These are phyloP conservation scores for Papilio demoleus DNA, from an alignment of 2,888 invertebrate species.

Conservation along the genomic window DNA sequence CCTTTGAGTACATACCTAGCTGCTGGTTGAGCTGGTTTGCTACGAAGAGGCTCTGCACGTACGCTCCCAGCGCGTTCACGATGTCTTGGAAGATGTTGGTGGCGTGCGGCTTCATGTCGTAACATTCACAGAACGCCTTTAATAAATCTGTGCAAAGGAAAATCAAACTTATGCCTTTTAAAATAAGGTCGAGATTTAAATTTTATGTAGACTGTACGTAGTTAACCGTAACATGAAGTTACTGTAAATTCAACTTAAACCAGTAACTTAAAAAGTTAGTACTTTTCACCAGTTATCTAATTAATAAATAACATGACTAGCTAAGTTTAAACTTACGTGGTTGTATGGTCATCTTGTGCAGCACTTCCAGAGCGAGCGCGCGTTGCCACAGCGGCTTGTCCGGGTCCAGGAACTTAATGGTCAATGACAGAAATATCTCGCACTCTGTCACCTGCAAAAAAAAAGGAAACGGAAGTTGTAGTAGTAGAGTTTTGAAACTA, in stretches of 20 bases:
- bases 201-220: neutral
- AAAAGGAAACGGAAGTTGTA: too few species aligned
- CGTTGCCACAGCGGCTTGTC: constrained; percentile 99
- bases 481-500: too few species aligned
- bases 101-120: constrained; percentile 97
- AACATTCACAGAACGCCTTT: constrained; percentile 96
- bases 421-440: constrained; percentile 98
- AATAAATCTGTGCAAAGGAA: constrained; percentile 83
- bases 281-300: too few species aligned
- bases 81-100: constrained; percentile 98
- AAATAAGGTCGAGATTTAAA: too few species aligned
- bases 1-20: constrained; percentile 55
- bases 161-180: too few species aligned
- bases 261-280: too few species aligned
- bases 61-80: constrained; percentile 95
- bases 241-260: too few species aligned
- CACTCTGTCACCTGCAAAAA: constrained; percentile 94
- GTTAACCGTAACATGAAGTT: too few species aligned
- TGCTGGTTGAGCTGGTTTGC: constrained; percentile 85
- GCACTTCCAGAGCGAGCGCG: constrained; percentile 96
- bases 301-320: too few species aligned
- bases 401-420: constrained; percentile 98
- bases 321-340: constrained; percentile 85
- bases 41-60: constrained; percentile 95
- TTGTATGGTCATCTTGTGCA: constrained; percentile 96